phyloP scores from a whole-genome alignment of 2,888 invertebrate species.

The Tridacna crocea region DNA sequence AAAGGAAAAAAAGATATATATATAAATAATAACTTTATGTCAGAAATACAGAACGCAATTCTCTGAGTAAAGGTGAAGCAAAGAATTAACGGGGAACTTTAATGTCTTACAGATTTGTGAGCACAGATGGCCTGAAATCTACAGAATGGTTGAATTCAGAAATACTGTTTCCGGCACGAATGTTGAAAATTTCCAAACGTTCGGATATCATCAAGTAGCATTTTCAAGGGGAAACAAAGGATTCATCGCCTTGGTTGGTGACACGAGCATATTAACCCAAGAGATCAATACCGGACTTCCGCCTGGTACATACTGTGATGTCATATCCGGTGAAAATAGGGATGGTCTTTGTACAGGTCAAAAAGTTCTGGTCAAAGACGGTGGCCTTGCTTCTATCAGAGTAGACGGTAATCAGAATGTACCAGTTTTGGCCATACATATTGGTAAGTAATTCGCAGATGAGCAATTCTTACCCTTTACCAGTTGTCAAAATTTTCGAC shows the following conservation, averaged over 20 bases:
- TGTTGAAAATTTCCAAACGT: conserved; percentile 91
- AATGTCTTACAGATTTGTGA: conserved; percentile 70
- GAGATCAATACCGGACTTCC: conserved; percentile 86
- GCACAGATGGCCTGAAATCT: conserved; percentile 79
- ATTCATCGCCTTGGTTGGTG: conserved; percentile 21
- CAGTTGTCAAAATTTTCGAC: too few relatives aligned
- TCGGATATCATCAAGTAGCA: conserved; percentile 90
- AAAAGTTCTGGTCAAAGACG: conserved; percentile 86
- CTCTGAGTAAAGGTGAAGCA: background rate
- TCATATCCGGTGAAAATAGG: conserved; percentile 88
- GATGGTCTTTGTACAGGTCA: conserved; percentile 88
- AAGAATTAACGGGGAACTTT: background rate
- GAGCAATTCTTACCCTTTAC: too few relatives aligned
- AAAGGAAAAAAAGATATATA: too few relatives aligned
- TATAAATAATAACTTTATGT: too few relatives aligned
- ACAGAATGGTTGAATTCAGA: conserved; percentile 81
- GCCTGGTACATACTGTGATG: conserved; percentile 92
- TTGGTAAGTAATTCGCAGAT: conserved; percentile 64
- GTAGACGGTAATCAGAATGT: conserved; percentile 87
- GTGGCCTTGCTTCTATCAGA: conserved; percentile 87
- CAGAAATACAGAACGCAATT: too few relatives aligned
- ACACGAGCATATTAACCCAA: conserved; percentile 48
- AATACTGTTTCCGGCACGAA: conserved; percentile 69
- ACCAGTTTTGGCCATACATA: conserved; percentile 87
- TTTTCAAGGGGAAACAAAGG: conserved; percentile 90